These are phyloP conservation scores for Eriosoma lanigerum DNA, from an alignment of 1,140 invertebrate species.

Conservation along the genomic window DNA sequence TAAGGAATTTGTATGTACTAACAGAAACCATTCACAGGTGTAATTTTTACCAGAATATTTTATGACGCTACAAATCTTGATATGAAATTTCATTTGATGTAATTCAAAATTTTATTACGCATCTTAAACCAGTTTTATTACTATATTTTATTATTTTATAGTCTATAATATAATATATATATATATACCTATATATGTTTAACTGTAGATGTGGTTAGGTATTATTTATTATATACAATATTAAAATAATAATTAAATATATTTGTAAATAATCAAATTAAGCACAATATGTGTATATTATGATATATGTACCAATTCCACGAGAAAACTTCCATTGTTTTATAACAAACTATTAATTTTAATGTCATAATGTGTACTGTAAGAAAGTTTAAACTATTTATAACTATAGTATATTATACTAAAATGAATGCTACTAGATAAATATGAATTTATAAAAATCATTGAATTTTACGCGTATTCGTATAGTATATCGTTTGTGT, in stretches of 20 bases:
- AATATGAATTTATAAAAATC: no score
- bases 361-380: no score
- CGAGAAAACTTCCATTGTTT: no score
- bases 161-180: not conserved
- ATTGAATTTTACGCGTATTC: no score
- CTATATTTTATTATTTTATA: conserved; percentile 29
- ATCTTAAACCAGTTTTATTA: conserved; percentile 26
- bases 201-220: not conserved
- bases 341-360: no score
- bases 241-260: not conserved
- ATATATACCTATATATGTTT: no score
- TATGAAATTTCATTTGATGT: conserved; percentile 15
- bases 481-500: no score
- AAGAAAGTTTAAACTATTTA: no score
- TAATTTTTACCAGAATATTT: conserved; percentile 9
- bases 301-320: no score
- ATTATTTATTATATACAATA: not conserved
- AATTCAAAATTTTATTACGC: conserved; percentile 11
- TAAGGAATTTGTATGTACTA: not conserved
- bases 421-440: no score
- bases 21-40: not conserved
- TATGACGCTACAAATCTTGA: conserved; percentile 12
- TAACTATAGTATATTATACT: no score
- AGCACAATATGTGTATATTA: no score
- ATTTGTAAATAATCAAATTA: not conserved